Base-by-base conservation (phyloP, 2,797 vertebrate species). In the Brachymystax lenok region DNA sequence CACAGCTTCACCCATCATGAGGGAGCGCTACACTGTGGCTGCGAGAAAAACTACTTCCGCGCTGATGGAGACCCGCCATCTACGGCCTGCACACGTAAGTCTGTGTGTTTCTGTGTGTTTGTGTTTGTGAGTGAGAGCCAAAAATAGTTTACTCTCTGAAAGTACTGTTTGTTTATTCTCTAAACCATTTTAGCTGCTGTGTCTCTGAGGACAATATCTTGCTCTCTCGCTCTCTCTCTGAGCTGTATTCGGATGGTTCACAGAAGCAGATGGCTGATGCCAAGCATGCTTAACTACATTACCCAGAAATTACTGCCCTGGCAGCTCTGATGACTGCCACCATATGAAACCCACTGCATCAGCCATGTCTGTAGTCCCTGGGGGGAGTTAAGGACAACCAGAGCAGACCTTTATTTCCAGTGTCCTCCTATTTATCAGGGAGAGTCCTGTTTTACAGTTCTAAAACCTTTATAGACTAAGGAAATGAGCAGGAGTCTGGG, bases 21-120 rank as follows among this genome's bases (percentile, higher is more conserved):
- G 74, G 97, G 97, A 6, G 96, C 97, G 69, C 85, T 95, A 86
- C 93, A 96, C 92, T 99, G 98, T 85, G 95, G 92, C 91, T 99
- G 98, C 89, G 97, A 99, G 93, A 98, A 96, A 87, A 97, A 97
- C 94, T 98, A 96, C 94, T 99, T 97, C 93, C 95, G 98, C 24
- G 95, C 97, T 30, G 97, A 97, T 64, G 97, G 95, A 91, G 98
- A 99, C 86, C 96, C 96, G 69, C 94, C 95, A 86, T 98, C 97
- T 88, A 97, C 98, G 96, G 96, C 98, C 92, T 99, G 98, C 88
- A 98, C 97, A 86, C 96, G 98, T 99, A 95, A 93, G 98, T 97
- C 90, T 66, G 56, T 21, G 68, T 40, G 68, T 14, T 19, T 77
- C 1, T 46, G 28, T 51, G 24, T 84, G 76, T 70, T 50, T 59